These are phyloP conservation scores for Agrochola lota DNA, from an alignment of 2,888 invertebrate species.

Conservation along the genomic window DNA sequence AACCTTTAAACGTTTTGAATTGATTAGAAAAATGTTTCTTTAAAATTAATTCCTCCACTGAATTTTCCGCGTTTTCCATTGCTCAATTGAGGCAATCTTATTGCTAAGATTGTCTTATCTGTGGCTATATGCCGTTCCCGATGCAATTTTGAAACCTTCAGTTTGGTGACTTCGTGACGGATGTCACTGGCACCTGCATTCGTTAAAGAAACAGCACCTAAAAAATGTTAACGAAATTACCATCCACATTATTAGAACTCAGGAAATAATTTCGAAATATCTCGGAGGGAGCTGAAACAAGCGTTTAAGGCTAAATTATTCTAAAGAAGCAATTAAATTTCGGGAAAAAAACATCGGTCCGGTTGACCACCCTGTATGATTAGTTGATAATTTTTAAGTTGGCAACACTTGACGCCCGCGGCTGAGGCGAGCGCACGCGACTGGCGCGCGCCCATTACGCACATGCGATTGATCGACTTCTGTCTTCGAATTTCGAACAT, in stretches of 20 bases:
- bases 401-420: conserved; percentile 79
- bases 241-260: conserved; percentile 61
- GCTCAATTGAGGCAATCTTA: too few species aligned
- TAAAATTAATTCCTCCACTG: not conserved
- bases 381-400: conserved; percentile 82
- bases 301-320: conserved; percentile 81
- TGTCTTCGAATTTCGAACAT: conserved; percentile 59
- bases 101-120: not conserved
- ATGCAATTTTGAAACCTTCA: not conserved
- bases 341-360: conserved; percentile 70
- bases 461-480: conserved; percentile 77
- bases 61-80: not conserved
- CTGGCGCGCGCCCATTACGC: conserved; percentile 78
- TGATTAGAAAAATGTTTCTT: not conserved
- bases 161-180: conserved; percentile 24
- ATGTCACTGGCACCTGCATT: conserved; percentile 41
- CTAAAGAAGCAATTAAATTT: conserved; percentile 82
- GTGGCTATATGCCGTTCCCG: not conserved
- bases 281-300: conserved; percentile 70
- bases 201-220: conserved; percentile 54
- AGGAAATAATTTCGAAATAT: conserved; percentile 69
- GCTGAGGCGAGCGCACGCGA: conserved; percentile 79
- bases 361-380: conserved; percentile 83
- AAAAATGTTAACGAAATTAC: conserved; percentile 60
- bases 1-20: not conserved